Conservation (phyloP, 2,888 invertebrate genomes). For the Lepidonotus clava region DNA sequence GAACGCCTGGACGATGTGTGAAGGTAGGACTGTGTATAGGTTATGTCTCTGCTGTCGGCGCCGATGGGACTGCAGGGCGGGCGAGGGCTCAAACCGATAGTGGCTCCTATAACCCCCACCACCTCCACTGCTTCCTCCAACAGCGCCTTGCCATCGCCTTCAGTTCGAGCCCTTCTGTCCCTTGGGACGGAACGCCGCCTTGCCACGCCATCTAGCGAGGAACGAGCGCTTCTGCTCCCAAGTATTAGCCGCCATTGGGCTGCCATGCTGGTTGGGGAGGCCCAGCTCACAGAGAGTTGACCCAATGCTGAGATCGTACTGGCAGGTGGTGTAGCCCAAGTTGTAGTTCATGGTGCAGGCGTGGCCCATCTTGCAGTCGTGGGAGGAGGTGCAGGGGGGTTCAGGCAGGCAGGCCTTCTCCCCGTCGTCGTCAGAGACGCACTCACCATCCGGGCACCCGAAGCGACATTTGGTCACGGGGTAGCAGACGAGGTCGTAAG, state of each 20-base stretch:
- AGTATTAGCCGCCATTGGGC: not conserved
- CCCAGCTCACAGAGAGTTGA: not conserved
- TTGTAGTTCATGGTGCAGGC: slow-evolving; percentile 73
- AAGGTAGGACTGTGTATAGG: slow-evolving; percentile 22
- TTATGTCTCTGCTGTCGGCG: slow-evolving; percentile 26
- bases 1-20: slow-evolving; percentile 29
- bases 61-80: not conserved
- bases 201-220: slow-evolving; percentile 38
- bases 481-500: slow-evolving; percentile 74
- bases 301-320: slow-evolving; percentile 69
- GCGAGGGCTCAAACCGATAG: not conserved
- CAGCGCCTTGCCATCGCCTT: slow-evolving; percentile 1
- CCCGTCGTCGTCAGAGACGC: slow-evolving; percentile 57
- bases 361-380: slow-evolving; percentile 69
- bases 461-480: slow-evolving; percentile 73
- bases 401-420: slow-evolving; percentile 72
- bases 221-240: slow-evolving; percentile 35
- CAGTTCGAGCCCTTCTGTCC: not conserved
- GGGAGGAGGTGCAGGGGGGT: slow-evolving; percentile 67
- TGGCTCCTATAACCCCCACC: not conserved
- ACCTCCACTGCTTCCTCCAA: not conserved
- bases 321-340: slow-evolving; percentile 75
- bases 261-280: not conserved
- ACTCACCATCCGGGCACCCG: slow-evolving; percentile 75
- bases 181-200: slow-evolving; percentile 23